phyloP scores from a whole-genome alignment of 1,140 invertebrate species.

The Drosophila sechellia region DNA sequence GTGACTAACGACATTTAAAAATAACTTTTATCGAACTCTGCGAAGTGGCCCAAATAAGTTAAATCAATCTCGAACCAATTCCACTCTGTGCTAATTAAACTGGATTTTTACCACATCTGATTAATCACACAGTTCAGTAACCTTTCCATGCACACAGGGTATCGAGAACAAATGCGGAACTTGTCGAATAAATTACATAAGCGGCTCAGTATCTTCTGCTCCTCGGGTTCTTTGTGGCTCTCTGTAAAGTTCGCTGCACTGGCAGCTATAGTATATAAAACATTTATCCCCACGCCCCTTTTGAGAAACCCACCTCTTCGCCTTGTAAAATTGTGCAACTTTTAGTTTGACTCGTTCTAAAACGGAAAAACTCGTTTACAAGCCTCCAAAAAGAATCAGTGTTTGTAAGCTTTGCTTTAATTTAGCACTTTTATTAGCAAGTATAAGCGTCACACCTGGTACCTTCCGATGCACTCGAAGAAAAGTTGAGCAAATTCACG shows the following conservation, averaged over 20 bases:
- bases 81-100: conserved; percentile 30
- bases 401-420: conserved; percentile 38
- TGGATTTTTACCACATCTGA: conserved; percentile 27
- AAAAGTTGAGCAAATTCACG: not conserved
- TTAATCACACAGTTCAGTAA: conserved; percentile 42
- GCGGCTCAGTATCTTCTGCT: conserved; percentile 7
- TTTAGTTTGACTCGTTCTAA: conserved; percentile 54
- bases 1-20: conserved; percentile 14
- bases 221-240: conserved; percentile 22
- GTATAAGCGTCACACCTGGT: conserved; percentile 59
- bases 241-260: conserved; percentile 61
- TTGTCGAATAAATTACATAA: conserved; percentile 58
- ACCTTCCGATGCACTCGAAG: conserved; percentile 14
- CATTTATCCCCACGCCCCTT: not conserved
- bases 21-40: conserved; percentile 10
- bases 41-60: conserved; percentile 13
- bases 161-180: conserved; percentile 45
- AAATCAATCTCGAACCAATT: conserved; percentile 8
- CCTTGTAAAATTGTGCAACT: conserved; percentile 70
- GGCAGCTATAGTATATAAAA: conserved; percentile 7
- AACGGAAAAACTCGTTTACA: conserved; percentile 72
- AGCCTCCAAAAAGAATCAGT: conserved; percentile 50
- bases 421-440: conserved; percentile 65
- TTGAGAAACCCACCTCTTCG: conserved; percentile 12
- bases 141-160: conserved; percentile 26